A percentile compares a stretch with the other conserved stretches of the same genome.
phyloP scores from a whole-genome alignment of 2,888 invertebrate genomes.

The Toxonevra muliebris region DNA sequence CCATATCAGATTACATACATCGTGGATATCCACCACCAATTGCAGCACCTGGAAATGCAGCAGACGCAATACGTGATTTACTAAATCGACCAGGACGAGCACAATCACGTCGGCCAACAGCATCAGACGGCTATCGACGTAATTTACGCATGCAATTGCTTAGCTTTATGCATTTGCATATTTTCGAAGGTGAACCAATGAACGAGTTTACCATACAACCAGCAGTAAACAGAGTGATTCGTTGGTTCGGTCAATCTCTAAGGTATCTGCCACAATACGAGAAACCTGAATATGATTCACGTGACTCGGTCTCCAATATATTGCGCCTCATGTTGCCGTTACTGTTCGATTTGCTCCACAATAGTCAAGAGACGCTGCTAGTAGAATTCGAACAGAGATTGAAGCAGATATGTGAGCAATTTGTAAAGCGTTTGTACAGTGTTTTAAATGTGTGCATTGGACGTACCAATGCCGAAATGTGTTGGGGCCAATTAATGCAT shows the following conservation, averaged over 20 bases:
- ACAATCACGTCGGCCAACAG: slow-evolving; percentile 6
- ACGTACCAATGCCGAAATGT: slow-evolving; percentile 57
- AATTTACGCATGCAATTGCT: slow-evolving; percentile 54
- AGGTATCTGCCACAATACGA: slow-evolving; percentile 60
- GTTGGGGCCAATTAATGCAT: slow-evolving; percentile 59
- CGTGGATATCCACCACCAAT: slow-evolving; percentile 25
- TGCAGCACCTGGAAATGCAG: slow-evolving; percentile 18
- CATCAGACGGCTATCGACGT: slow-evolving; percentile 36
- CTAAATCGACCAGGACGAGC: neutral
- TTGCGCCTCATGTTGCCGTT: slow-evolving; percentile 56
- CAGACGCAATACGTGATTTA: slow-evolving; percentile 13
- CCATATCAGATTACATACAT: slow-evolving; percentile 7
- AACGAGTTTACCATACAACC: slow-evolving; percentile 53
- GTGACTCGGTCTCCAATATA: slow-evolving; percentile 60
- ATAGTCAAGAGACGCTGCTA: slow-evolving; percentile 42
- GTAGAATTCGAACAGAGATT: slow-evolving; percentile 56
- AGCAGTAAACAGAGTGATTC: slow-evolving; percentile 55
- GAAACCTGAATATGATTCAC: slow-evolving; percentile 58
- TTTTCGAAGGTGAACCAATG: slow-evolving; percentile 57
- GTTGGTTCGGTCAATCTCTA: slow-evolving; percentile 55
- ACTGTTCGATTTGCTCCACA: slow-evolving; percentile 54
- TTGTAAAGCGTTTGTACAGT: slow-evolving; percentile 57
- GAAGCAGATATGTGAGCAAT: slow-evolving; percentile 52
- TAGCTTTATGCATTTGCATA: slow-evolving; percentile 50
- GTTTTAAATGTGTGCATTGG: slow-evolving; percentile 61